Evolutionary conservation across 2,888 invertebrate species (phyloP).

Genomic region (Xestia c-nigrum): DNA sequence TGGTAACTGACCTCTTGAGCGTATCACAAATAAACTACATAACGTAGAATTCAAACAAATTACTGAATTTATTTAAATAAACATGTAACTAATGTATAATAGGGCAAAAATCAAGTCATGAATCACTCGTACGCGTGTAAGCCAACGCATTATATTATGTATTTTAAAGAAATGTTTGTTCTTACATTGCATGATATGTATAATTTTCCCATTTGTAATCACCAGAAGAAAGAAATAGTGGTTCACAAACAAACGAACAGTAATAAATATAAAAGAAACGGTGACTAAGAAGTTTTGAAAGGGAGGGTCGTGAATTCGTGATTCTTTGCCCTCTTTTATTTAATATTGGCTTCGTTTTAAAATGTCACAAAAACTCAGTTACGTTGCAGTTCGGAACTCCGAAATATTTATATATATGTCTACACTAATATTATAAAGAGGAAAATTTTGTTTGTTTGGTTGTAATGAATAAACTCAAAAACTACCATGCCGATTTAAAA

Average conservation of each 20-base stretch:
- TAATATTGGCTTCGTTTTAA: conserved; percentile 52
- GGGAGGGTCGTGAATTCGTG: conserved; percentile 37
- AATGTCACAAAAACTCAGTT: conserved; percentile 52
- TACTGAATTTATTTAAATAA: conserved; percentile 9
- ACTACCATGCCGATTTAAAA: too few species aligned
- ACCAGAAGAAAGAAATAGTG: conserved; percentile 41
- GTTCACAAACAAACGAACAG: conserved; percentile 42
- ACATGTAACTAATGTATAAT: conserved; percentile 11
- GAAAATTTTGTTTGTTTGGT: too few species aligned
- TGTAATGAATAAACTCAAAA: too few species aligned
- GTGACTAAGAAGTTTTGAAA: conserved; percentile 32
- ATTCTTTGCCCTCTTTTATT: conserved; percentile 18
- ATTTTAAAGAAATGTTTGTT: conserved; percentile 46
- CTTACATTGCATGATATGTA: conserved; percentile 51
- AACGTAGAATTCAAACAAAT: conserved; percentile 19
- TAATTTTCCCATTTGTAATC: conserved; percentile 65
- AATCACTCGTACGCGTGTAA: conserved; percentile 39
- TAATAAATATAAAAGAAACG: conserved; percentile 50
- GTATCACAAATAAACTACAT: conserved; percentile 4
- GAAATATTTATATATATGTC: too few species aligned
- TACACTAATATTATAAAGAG: too few species aligned
- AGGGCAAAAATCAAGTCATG: conserved; percentile 24
- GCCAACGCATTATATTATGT: conserved; percentile 31
- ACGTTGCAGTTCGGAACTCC: conserved; percentile 2
- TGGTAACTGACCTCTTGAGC: background rate